Evolutionary conservation across 2,888 invertebrate species (phyloP).

Genomic region (Spilosoma lubricipeda): DNA sequence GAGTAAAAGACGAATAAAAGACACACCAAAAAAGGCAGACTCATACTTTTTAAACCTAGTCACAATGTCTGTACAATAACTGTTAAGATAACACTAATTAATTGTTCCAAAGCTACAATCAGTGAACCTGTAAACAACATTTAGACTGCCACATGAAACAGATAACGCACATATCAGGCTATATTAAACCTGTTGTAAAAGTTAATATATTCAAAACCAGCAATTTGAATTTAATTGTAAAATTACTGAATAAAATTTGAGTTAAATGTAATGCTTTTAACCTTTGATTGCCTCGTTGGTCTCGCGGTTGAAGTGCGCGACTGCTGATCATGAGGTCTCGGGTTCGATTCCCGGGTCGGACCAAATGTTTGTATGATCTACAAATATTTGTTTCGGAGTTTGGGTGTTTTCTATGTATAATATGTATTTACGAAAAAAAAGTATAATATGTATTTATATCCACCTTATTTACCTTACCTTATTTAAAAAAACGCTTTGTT

Average conservation of each 20-base stretch:
- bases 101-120: neutral
- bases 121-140: neutral
- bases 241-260: neutral
- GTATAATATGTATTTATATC: too few species aligned
- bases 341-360: too few species aligned
- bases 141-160: neutral
- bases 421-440: too few species aligned
- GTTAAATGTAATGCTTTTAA: neutral
- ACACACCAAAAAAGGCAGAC: neutral
- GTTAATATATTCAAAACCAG: neutral
- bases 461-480: too few species aligned
- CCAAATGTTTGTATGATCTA: too few species aligned
- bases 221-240: neutral
- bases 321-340: too few species aligned
- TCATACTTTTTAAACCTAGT: neutral
- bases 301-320: too few species aligned
- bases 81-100: neutral
- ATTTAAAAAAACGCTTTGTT: too few species aligned
- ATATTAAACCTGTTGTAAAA: neutral
- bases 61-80: neutral
- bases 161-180: neutral
- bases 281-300: too few species aligned
- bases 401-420: too few species aligned
- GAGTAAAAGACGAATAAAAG: too few species aligned
- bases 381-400: too few species aligned